Conservation (phyloP, 2,888 invertebrate genomes). For the Neoascia interrupta region DNA sequence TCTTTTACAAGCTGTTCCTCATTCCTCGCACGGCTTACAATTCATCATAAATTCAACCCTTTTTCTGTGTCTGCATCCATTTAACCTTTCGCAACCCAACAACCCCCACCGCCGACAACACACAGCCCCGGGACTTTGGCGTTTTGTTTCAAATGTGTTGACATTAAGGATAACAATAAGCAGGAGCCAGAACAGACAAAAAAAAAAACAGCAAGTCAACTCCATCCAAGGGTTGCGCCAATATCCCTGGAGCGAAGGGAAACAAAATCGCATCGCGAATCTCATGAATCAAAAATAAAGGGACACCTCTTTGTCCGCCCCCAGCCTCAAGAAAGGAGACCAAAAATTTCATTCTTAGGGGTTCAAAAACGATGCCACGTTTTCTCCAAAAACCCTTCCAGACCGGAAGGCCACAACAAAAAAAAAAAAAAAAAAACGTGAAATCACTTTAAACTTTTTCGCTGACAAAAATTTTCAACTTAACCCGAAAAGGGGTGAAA, state of each 20-base stretch:
- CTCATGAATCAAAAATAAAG: conserved; percentile 66
- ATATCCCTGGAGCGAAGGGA: conserved; percentile 19
- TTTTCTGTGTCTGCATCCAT: conserved; percentile 49
- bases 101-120: not conserved
- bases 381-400: conserved; percentile 1
- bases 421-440: not conserved
- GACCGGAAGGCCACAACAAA: conserved; percentile 30
- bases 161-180: conserved; percentile 69
- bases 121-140: conserved; percentile 29
- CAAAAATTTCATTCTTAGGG: conserved; percentile 53
- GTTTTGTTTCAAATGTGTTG: conserved; percentile 69
- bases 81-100: conserved; percentile 36
- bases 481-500: conserved; percentile 47
- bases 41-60: conserved; percentile 70
- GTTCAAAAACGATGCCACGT: conserved; percentile 44
- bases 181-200: conserved; percentile 25
- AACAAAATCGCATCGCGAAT: conserved; percentile 54
- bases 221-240: conserved; percentile 53
- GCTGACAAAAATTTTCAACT: conserved; percentile 37
- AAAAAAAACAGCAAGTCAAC: conserved; percentile 11
- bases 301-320: not conserved
- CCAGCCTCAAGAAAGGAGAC: conserved; percentile 5
- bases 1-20: conserved; percentile 53
- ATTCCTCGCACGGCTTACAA: not conserved
- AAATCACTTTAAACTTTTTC: conserved; percentile 62